phyloP scores from a whole-genome alignment of 2,888 invertebrate species.

The Cheilosia vulpina region DNA sequence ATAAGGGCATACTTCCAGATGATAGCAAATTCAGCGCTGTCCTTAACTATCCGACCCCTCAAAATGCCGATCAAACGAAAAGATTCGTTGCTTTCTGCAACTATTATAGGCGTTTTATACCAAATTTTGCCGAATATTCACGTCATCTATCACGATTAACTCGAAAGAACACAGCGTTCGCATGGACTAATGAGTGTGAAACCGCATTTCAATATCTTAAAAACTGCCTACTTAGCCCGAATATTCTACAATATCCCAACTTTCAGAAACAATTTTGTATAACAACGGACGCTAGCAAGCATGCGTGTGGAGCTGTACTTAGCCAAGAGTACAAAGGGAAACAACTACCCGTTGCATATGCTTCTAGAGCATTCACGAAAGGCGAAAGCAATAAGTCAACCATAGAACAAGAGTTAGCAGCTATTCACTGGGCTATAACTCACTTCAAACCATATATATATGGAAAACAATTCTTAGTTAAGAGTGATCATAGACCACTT shows the following conservation, averaged over 20 bases:
- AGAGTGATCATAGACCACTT: background rate
- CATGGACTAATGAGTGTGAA: slow-evolving; percentile 33
- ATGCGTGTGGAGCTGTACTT: slow-evolving; percentile 63
- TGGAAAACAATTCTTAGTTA: background rate
- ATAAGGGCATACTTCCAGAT: background rate
- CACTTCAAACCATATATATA: background rate
- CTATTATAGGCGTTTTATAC: slow-evolving; percentile 55
- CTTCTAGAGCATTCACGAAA: slow-evolving; percentile 72
- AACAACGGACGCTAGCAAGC: slow-evolving; percentile 66
- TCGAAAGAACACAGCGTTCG: slow-evolving; percentile 14
- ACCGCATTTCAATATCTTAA: background rate
- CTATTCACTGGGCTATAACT: slow-evolving; percentile 49
- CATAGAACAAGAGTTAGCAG: slow-evolving; percentile 54
- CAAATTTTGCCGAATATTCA: too few species aligned
- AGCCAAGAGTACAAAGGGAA: slow-evolving; percentile 54
- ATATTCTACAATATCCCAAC: slow-evolving; percentile 26
- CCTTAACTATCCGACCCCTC: slow-evolving; percentile 37
- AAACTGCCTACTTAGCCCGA: slow-evolving; percentile 14
- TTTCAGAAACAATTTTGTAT: slow-evolving; percentile 25
- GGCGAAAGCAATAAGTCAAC: slow-evolving; percentile 75
- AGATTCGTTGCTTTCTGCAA: slow-evolving; percentile 20
- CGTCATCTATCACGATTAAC: slow-evolving; percentile 7
- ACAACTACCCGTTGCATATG: slow-evolving; percentile 58
- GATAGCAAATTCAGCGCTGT: slow-evolving; percentile 10
- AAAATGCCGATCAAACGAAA: background rate